Evolutionary conservation across 2,113 vertebrate genomes (phyloP), one percentile per base, ranked within the genome.

Genomic region (Pterocles burchelli): DNA sequence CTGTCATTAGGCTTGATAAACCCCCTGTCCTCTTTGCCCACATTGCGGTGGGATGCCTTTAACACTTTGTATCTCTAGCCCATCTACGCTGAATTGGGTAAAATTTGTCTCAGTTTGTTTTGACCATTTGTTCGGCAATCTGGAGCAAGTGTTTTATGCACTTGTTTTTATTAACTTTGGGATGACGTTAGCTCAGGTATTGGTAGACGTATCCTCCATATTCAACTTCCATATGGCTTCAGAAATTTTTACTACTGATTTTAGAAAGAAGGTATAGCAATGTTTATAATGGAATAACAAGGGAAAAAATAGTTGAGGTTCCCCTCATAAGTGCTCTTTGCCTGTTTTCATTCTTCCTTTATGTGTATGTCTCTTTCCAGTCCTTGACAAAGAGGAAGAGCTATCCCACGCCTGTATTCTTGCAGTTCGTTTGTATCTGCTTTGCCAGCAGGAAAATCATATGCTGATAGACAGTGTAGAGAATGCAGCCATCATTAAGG

Each of bases 401-500:
- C 34, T 78, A 25, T 61, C 20, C 29, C 17, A 25, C 9, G 5
- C n/a, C 28, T n/a, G 4, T 63, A 29, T 76, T 94, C 34, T 71
- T 86, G 34, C 11, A 65, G 48, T 86, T 88, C 19, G 46, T 86
- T 90, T 89, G 8, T 58, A 66, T 92, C 54, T 87, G 61, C 58
- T 93, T 95, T 89, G 80, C 73, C 73, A 76, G 62, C 73, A 91
- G 66, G 89, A 94, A 95, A 92, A 70, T 29, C 17, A 8, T 89
- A 61, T 90, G 62, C 86, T 93, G 90, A 82, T 67, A 90, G 41
- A 82, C 66, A 70, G 79, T 92, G 57, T 28, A 84, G 77, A 89
- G 54, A 96, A 91, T 82, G 71, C 70, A 91, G 41, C 58, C 38
- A 22, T 96, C 86, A 89, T 92, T 94, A 90, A 90, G 62, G 41